phyloP scores from a whole-genome alignment of 2,797 vertebrate species.

The Sebastes glaucus region DNA sequence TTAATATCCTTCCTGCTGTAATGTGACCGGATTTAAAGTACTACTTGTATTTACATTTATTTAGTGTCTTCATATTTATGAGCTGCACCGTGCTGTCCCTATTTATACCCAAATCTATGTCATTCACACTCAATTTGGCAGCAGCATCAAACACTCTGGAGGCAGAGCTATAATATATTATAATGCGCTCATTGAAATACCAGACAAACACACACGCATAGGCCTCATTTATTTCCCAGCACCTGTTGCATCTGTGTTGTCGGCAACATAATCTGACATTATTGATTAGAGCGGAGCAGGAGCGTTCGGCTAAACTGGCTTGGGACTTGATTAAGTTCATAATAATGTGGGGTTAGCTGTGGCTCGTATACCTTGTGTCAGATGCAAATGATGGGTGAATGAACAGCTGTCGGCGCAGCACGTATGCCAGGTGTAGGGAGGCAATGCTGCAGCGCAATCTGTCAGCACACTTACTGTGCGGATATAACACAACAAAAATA shows the following conservation, averaged over 20 bases:
- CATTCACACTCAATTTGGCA: not conserved
- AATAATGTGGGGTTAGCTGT: conserved; percentile 32
- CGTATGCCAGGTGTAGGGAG: conserved; percentile 24
- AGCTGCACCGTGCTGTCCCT: not conserved
- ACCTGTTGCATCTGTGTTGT: conserved; percentile 15
- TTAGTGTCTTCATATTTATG: not conserved
- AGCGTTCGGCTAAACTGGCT: not conserved
- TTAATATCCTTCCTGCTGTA: not conserved
- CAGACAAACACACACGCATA: not conserved
- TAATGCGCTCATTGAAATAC: not conserved
- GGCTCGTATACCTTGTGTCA: conserved; percentile 38
- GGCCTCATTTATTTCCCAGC: not conserved
- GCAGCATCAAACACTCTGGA: not conserved
- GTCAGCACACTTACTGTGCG: not conserved
- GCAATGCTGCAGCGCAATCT: conserved; percentile 9
- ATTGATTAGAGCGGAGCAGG: conserved; percentile 13
- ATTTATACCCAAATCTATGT: not conserved
- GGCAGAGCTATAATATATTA: not conserved
- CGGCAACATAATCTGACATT: not conserved
- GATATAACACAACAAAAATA: not conserved
- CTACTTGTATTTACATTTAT: not conserved
- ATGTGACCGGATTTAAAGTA: not conserved
- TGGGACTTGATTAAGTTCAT: conserved; percentile 25
- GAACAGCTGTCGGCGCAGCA: conserved; percentile 55
- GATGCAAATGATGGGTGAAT: conserved; percentile 30